Base-by-base conservation (phyloP, 2,797 vertebrate genomes). In the Mycteria americana region DNA sequence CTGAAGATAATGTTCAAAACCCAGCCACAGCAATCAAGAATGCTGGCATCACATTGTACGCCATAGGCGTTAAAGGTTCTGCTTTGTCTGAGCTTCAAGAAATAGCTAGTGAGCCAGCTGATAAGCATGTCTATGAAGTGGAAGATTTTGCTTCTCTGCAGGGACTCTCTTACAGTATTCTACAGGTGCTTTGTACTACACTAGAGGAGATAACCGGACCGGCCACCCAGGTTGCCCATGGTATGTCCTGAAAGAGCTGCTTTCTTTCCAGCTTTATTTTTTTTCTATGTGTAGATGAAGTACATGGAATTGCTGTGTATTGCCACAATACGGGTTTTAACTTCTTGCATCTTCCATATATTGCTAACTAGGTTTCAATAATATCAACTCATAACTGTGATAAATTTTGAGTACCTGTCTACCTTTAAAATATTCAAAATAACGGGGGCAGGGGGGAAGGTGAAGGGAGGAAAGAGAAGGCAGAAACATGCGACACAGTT, bases 21-120 rank as follows among this genome's bases (percentile, higher is more conserved):
- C 93, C 97, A 1, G 98, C 98, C 0, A 93, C 88, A 27, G 75
- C 94, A 0, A 86, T 99, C 77, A 98, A 96, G 93, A 93, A 51
- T 0, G 95, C 83, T 10, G 98, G 98, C 14, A 94, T 99, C 35
- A 92, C 95, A 8, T 43, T 99, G 45, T 99, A 98, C 5, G 98
- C 98, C 98, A 97, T 98, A 16, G 98, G 98, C 5, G 97, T 99
- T 82, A 98, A 98, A 95, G 97, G 98, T 1, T 98, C 98, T 6
- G 96, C 97, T 19, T 92, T 96, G 74, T 89, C 94, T 5, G 97
- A 99, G 88, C 98, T 99, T 91, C 96, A 79, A 51, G 98, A 98
- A 85, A 98, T 98, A 5, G 98, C 97, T 0, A 98, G 95, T 8
- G 48, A 97, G 57, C 98, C 98, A 2, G 86, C 96, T 81, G 93